phyloP scores from a whole-genome alignment of 92 coral and sea anemone species.

The Porites cylindrica region DNA sequence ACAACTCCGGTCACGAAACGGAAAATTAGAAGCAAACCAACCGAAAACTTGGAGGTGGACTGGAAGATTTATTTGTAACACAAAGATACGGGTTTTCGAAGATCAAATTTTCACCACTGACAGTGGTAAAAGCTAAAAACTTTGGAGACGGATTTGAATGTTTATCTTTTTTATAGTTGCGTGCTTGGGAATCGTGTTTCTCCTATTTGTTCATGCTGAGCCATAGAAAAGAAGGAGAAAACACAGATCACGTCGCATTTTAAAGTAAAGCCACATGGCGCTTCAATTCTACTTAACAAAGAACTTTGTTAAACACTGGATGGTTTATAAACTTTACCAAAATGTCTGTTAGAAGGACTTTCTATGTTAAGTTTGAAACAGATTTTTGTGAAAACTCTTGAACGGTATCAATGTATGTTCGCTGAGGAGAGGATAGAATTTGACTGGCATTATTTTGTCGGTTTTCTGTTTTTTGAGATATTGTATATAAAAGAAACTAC shows the following conservation, averaged over 20 bases:
- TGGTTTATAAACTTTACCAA: neutral
- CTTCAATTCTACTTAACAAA: neutral
- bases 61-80: neutral
- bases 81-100: no score
- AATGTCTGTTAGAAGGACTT: no score
- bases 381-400: no score
- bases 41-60: neutral
- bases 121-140: neutral
- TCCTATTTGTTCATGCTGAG: constrained; percentile 15
- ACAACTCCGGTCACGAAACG: neutral
- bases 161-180: neutral
- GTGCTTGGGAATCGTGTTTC: neutral
- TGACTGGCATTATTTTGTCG: no score
- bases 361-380: no score
- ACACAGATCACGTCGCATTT: neutral
- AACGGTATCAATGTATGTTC: no score
- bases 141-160: neutral
- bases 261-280: neutral
- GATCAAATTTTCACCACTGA: no score
- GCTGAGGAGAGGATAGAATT: no score
- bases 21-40: neutral
- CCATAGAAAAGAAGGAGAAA: neutral
- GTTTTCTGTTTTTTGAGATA: no score
- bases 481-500: no score
- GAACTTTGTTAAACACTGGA: neutral